Evolutionary conservation across 2,113 vertebrate species (phyloP), one percentile per base, ranked within the genome.

Genomic region (Castor canadensis): DNA sequence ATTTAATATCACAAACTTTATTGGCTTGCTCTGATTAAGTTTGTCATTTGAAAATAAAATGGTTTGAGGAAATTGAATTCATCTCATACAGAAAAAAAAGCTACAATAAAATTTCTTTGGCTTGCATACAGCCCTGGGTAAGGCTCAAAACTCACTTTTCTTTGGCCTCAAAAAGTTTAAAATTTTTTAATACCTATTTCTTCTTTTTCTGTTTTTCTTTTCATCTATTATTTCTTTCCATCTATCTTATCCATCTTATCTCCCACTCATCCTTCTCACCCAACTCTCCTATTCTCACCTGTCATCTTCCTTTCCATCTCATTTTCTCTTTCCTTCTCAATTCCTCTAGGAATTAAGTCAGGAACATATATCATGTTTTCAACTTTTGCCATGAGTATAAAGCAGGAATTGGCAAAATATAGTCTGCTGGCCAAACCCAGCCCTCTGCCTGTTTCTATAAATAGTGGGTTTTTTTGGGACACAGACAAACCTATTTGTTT

Each of bases 11-110:
- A 35, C 62, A 81, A 82, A 98, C 49, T 96, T 91, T 93, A 86
- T 93, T 97, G 88, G 72, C 67, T 75, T 95, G 43, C 89, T 86
- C 60, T 95, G 35, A 93, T 98, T 97, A 96, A 93, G 77, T 95
- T 30, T 94, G 92, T 71, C 1, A 4, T 95, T 96, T 95, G 80
- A 97, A 98, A 96, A 97, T 73, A 95, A 94, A 97, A 95, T 91
- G 83, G 3, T 6, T 93, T 92, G 73, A 96, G 88, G 72, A 96
- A 87, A 81, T 81, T 47, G n/a, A 95, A 94, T 96, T 67, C 83
- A 96, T 95, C 20, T 91, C 22, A 47, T 28, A 73, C 12, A 40
- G 66, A 58, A 97, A 97, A 60, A 97, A 97, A 87, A 97, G n/a
- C 38, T 89, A 28, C 62, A 81, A 69, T 52, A 85, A 96, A 93